phyloP scores from a whole-genome alignment of 1,140 invertebrate species.

The Meteorus sp. region DNA sequence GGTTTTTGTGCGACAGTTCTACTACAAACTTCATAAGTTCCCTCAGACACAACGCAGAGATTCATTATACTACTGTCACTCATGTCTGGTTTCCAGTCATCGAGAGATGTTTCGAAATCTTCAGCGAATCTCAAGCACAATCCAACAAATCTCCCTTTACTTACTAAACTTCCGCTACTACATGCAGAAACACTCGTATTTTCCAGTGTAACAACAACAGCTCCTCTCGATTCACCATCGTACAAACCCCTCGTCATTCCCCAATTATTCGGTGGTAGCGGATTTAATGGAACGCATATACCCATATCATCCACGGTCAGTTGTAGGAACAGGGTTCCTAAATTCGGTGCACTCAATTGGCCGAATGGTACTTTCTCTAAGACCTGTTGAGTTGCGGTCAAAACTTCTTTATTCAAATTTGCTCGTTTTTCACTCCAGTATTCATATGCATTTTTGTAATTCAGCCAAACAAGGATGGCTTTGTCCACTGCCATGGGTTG shows the following conservation, averaged over 20 bases:
- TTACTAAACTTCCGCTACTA: slow-evolving; percentile 75
- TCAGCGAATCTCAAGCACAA: slow-evolving; percentile 92
- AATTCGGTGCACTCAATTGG: slow-evolving; percentile 71
- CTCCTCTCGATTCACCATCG: slow-evolving; percentile 82
- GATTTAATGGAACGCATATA: slow-evolving; percentile 90
- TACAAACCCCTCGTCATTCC: slow-evolving; percentile 66
- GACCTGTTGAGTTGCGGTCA: slow-evolving; percentile 79
- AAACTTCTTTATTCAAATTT: slow-evolving; percentile 83
- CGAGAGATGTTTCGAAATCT: slow-evolving; percentile 93
- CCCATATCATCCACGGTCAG: slow-evolving; percentile 96
- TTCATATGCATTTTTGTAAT: slow-evolving; percentile 98
- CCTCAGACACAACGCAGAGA: slow-evolving; percentile 94
- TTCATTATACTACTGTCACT: slow-evolving; percentile 86
- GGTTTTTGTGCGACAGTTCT: slow-evolving; percentile 81
- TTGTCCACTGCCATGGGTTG: slow-evolving; percentile 95
- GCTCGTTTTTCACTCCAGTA: slow-evolving; percentile 97
- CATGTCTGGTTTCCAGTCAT: slow-evolving; percentile 95
- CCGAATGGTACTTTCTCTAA: slow-evolving; percentile 76
- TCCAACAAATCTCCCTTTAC: slow-evolving; percentile 81
- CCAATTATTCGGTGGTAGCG: slow-evolving; percentile 71
- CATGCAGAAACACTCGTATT: slow-evolving; percentile 90
- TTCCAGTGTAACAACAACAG: slow-evolving; percentile 92
- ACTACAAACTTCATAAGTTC: slow-evolving; percentile 96
- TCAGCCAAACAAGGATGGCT: slow-evolving; percentile 95
- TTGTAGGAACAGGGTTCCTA: slow-evolving; percentile 91